Percentiles rank a stretch among this genome's conserved stretches.
Evolutionary conservation across 2,113 vertebrate species (phyloP).

Genomic region (Telmatochromis sp.): DNA sequence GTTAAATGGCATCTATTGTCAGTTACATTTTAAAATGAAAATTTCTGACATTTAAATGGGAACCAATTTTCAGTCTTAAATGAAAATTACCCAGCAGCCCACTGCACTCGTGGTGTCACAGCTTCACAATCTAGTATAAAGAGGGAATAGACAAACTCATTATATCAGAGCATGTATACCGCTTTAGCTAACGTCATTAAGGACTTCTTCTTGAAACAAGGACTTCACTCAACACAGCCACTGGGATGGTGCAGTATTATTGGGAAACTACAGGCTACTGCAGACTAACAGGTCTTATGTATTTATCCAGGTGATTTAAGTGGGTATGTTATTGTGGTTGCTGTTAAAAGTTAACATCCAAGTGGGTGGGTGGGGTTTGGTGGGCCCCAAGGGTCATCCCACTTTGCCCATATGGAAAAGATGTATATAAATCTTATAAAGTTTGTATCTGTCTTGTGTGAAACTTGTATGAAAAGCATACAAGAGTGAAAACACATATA

Average conservation of each 20-base stretch:
- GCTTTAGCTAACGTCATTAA: background rate
- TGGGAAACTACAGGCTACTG: background rate
- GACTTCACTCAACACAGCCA: background rate
- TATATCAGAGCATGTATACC: background rate
- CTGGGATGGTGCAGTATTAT: background rate
- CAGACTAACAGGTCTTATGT: background rate
- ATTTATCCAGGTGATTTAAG: background rate
- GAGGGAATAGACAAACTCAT: background rate
- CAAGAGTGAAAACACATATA: no score
- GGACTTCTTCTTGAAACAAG: background rate
- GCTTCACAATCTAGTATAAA: background rate
- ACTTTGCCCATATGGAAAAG: background rate
- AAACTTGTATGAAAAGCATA: no score
- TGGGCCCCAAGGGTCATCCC: background rate
- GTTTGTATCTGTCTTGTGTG: no score
- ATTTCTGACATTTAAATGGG: background rate
- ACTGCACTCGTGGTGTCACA: background rate
- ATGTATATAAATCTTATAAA: no score
- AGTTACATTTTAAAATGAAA: background rate
- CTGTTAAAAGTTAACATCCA: background rate
- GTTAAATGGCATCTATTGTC: background rate
- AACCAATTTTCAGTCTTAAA: background rate
- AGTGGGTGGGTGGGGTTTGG: background rate
- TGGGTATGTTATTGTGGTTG: background rate
- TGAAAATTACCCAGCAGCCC: background rate